These are phyloP conservation scores for Lepidothrix coronata DNA, from an alignment of 2,113 vertebrate genomes.

Conservation along the genomic window DNA sequence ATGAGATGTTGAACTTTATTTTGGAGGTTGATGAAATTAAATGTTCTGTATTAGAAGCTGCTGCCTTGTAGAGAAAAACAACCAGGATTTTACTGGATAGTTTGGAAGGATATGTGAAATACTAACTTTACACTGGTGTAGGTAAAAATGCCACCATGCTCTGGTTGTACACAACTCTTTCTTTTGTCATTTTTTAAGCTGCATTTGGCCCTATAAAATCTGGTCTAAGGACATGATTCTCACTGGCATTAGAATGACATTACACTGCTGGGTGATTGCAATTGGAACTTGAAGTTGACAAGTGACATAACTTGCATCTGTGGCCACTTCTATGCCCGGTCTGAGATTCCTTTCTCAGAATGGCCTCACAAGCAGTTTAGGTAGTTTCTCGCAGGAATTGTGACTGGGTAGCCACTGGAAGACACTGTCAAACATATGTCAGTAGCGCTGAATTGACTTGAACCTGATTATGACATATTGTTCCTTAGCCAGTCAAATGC, in stretches of 20 bases:
- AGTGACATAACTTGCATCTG: background rate
- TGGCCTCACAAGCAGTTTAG: background rate
- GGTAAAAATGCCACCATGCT: background rate
- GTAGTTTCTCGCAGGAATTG: background rate
- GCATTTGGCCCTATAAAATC: background rate
- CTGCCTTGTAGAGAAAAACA: background rate
- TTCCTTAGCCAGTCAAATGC: background rate
- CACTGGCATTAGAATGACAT: background rate
- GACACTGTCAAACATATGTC: background rate
- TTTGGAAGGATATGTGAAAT: background rate
- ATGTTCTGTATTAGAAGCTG: background rate
- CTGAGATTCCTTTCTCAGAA: background rate
- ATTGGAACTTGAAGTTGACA: background rate
- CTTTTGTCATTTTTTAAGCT: background rate
- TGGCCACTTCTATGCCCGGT: background rate
- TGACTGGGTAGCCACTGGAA: background rate
- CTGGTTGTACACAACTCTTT: background rate
- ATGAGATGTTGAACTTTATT: conserved; percentile 24
- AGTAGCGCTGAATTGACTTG: background rate
- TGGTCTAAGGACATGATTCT: background rate
- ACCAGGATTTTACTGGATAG: background rate
- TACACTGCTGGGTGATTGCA: background rate
- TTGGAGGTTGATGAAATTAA: background rate
- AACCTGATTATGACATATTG: too few species aligned
- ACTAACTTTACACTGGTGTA: background rate